Conservation (phyloP, 2,888 invertebrate species). For the Hirtodrosophila cameraria region DNA sequence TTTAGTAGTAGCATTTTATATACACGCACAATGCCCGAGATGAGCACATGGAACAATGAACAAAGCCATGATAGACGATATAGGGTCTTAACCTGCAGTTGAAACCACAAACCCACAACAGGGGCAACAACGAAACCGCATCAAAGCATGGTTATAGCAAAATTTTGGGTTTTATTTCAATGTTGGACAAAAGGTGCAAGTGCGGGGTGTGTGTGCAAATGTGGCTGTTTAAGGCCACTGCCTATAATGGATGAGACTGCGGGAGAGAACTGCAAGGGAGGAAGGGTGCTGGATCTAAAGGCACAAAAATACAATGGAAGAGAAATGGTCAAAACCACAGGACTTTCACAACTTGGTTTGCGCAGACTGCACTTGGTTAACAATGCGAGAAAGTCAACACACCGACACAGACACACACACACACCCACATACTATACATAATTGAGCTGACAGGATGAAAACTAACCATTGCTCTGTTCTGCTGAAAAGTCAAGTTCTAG, state of each 20-base stretch:
- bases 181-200: conserved; percentile 47
- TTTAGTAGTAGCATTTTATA: conserved; percentile 13
- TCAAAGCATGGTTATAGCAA: conserved; percentile 39
- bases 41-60: conserved; percentile 3
- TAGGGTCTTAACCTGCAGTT: conserved; percentile 20
- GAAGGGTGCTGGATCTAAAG: not conserved
- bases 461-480: not conserved
- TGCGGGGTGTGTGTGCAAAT: conserved; percentile 48
- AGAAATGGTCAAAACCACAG: conserved; percentile 39
- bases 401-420: not conserved
- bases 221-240: conserved; percentile 39
- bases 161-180: conserved; percentile 37
- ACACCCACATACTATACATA: conserved; percentile 20
- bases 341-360: conserved; percentile 20
- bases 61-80: conserved; percentile 8
- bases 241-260: conserved; percentile 41
- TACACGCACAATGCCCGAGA: not conserved
- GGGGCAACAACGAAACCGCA: conserved; percentile 43
- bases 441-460: conserved; percentile 25
- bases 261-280: not conserved
- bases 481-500: not conserved
- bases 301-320: conserved; percentile 45
- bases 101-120: conserved; percentile 33
- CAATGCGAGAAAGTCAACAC: conserved; percentile 31
- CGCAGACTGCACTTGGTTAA: conserved; percentile 15